Base-by-base conservation (phyloP, 2,888 invertebrate species). In the Deilephila elpenor region DNA sequence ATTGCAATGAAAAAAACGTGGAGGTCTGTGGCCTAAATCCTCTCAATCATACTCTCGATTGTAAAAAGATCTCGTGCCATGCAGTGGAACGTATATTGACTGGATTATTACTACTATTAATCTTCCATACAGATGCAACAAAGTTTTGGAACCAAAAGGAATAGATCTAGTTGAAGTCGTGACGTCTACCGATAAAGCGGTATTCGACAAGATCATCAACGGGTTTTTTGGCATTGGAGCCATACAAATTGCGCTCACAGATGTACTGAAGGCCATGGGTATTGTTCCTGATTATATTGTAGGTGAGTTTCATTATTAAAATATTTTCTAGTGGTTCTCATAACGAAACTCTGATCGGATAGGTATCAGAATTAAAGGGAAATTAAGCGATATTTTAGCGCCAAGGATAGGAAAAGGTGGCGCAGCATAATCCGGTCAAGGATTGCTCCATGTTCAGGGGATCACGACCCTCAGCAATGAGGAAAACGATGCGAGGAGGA, bases 211-310 rank as follows among this genome's bases (percentile, higher is more conserved):
- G 82, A 96, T 96, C 44, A 82, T 97, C 51, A 93, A 96, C 86
- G 96, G 96, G 0, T 97, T 97, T 87, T 96, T 97, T n/a, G 96
- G 96, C 19, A 97, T 97, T 75, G 96, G 97, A 19, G 96, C 97
- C 0, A 86, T 95, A 5, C 95, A 96, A 93, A 96, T 97, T 76
- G 95, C 86, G 37, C 78, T 89, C 80, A 88, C 88, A 7, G 88
- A 89, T 73, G 76, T 89, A 0, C 78, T 96, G 37, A 88, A 86
- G 59, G 89, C 88, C 0, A 82, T 96, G 1, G 96, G 96, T 32
- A 89, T 97, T 32, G 89, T 92, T 62, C 96, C 97, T 0, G 97
- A 97, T 87, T 96, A 96, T 34, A 96, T 97, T 75, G 95, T 97
- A 78, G 97, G 97, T 76, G 96, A 96, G 85, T 70, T 67, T 34